Evolutionary conservation across 92 coral and sea anemone species (phyloP).

Genomic region (Bergia puertoricense): DNA sequence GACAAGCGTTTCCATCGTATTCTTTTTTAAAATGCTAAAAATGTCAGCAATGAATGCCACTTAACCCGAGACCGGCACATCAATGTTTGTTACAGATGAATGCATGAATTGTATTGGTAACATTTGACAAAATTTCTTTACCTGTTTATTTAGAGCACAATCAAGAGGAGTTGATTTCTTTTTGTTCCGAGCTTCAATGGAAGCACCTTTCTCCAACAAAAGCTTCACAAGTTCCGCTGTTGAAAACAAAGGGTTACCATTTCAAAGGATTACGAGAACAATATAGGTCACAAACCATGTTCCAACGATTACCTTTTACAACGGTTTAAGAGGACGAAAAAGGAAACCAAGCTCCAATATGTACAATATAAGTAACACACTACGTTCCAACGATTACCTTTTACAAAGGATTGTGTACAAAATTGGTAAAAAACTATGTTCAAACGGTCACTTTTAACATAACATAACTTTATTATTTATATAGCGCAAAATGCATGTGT

Average conservation of each 20-base stretch:
- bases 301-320: not conserved
- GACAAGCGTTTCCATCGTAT: too few relatives aligned
- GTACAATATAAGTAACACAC: not conserved
- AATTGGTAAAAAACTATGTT: too few relatives aligned
- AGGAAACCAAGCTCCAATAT: too few relatives aligned
- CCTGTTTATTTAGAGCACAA: slow-evolving; percentile 91
- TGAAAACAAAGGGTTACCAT: not conserved
- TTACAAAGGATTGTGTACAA: not conserved
- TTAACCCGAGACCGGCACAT: not conserved
- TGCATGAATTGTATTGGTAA: not conserved
- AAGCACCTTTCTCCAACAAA: slow-evolving; percentile 82
- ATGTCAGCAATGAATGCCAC: not conserved
- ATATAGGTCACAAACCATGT: not conserved
- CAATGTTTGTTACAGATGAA: not conserved
- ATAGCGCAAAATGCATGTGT: too few relatives aligned
- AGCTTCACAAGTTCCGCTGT: slow-evolving; percentile 79
- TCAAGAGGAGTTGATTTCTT: slow-evolving; percentile 86
- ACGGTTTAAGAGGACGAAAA: not conserved
- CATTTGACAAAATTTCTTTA: slow-evolving; percentile 6
- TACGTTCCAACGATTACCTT: not conserved
- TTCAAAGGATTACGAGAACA: not conserved
- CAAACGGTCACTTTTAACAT: not conserved
- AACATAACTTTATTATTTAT: too few relatives aligned
- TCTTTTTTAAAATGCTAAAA: not conserved
- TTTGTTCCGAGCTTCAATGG: slow-evolving; percentile 74